Evolutionary conservation across 2,113 vertebrate genomes (phyloP).

Genomic region (Takifugu bimaculatus): DNA sequence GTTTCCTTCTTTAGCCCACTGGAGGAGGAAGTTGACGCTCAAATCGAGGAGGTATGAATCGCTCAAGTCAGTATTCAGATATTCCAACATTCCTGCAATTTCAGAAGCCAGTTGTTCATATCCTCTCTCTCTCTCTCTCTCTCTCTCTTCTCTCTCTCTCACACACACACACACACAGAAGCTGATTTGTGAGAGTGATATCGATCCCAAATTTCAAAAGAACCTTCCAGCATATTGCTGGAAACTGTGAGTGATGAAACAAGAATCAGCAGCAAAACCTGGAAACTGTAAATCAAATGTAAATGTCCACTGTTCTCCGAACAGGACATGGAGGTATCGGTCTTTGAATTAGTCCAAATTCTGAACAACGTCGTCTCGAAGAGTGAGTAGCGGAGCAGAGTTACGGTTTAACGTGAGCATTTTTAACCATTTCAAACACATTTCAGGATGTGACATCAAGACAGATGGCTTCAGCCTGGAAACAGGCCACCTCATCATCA

Average conservation of each 20-base stretch:
- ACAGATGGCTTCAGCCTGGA: slow-evolving; percentile 89
- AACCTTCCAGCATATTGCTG: slow-evolving; percentile 53
- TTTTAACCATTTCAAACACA: background rate
- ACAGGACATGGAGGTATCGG: slow-evolving; percentile 80
- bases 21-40: slow-evolving; percentile 40
- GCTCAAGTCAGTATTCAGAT: no score
- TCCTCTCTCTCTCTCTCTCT: background rate
- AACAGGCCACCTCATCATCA: slow-evolving; percentile 85
- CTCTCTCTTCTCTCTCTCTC: background rate
- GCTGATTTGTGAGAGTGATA: slow-evolving; percentile 47
- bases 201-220: slow-evolving; percentile 60
- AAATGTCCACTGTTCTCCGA: slow-evolving; percentile 15
- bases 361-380: slow-evolving; percentile 75
- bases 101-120: no score
- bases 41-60: slow-evolving; percentile 57
- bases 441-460: slow-evolving; percentile 85
- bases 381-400: slow-evolving; percentile 62
- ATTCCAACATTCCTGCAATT: no score
- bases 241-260: slow-evolving; percentile 32
- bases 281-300: background rate
- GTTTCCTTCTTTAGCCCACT: slow-evolving; percentile 47
- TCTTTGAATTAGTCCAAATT: slow-evolving; percentile 70
- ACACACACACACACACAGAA: slow-evolving; percentile 16
- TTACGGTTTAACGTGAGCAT: background rate
- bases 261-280: background rate